Evolutionary conservation across 2,888 invertebrate species (phyloP), one percentile per base, ranked within the genome.

Genomic region (Diarsia dahlii): DNA sequence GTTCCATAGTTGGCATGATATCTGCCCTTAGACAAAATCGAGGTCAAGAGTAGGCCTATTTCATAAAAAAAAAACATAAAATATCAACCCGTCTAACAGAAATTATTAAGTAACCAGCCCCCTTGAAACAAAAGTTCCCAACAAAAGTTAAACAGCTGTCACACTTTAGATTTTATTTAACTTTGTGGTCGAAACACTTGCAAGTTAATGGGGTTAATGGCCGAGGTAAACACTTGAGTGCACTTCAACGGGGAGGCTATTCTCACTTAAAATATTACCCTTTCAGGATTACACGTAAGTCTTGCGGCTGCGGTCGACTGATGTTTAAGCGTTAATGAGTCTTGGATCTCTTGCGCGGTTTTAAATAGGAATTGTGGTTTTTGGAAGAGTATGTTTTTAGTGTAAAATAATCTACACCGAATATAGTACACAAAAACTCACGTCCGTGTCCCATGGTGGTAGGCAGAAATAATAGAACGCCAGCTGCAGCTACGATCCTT

Each of bases 201-300:
- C 74, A 74, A 81, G 91, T 90, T 94, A 94, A 94, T 93, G 94
- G 93, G 90, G 91, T 92, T 95, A 95, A 94, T 94, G 93, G 92
- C 79, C 80, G 88, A 90, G 91, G 93, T 93, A 93, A 94, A 94
- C 92, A 93, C 92, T 93, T 91, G 92, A 95, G 95, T 94, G 94
- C 94, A 94, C 93, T 94, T 89, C 88, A 84, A 82, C 84, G 87
- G 88, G 88, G 86, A 89, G 88, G 93, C 93, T 93, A 93, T 94
- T 94, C 93, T 88, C 92, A 91, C 90, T 93, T 94, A 94, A 95
- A 95, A 94, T 95, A 95, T 95, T 94, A 94, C 95, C 95, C 95
- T 95, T 95, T 95, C 92, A 95, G 94, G 93, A 93, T 93, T 93
- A 94, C 92, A 93, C 91, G 92, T 92, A 90, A 91, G 90, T 91